Conservation (phyloP, 2,888 invertebrate genomes). For the Stenotaenia linearis region DNA sequence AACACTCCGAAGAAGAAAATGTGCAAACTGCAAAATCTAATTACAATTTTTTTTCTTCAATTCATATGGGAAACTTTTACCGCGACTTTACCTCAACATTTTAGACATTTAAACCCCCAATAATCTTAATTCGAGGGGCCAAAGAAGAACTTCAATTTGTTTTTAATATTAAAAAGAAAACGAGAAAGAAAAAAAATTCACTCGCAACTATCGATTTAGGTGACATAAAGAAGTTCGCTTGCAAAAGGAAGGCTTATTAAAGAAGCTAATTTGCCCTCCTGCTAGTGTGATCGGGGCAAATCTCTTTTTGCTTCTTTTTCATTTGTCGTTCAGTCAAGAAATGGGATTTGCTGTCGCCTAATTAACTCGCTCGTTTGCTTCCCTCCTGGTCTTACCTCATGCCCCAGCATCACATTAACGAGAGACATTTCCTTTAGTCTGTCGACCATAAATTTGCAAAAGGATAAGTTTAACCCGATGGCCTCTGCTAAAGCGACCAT, state of each 20-base stretch:
- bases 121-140: background rate
- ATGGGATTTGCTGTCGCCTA: slow-evolving; percentile 20
- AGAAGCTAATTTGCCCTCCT: background rate
- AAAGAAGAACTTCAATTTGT: background rate
- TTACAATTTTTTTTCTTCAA: background rate
- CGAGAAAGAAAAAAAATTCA: background rate
- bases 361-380: slow-evolving; percentile 17
- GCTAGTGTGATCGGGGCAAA: slow-evolving; percentile 1
- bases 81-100: background rate
- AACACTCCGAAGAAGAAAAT: background rate
- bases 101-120: background rate
- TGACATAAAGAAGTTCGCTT: background rate
- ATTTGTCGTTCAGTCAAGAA: slow-evolving; percentile 23
- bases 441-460: background rate
- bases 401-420: background rate
- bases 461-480: background rate
- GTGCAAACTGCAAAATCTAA: background rate
- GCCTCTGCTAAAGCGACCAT: background rate
- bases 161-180: background rate
- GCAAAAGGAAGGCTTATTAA: background rate
- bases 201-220: background rate
- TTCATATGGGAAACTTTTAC: background rate
- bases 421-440: background rate
- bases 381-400: background rate
- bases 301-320: slow-evolving; percentile 22